Evolutionary conservation across 1,140 invertebrate genomes (phyloP).

Genomic region (Neocloeon triangulifer): DNA sequence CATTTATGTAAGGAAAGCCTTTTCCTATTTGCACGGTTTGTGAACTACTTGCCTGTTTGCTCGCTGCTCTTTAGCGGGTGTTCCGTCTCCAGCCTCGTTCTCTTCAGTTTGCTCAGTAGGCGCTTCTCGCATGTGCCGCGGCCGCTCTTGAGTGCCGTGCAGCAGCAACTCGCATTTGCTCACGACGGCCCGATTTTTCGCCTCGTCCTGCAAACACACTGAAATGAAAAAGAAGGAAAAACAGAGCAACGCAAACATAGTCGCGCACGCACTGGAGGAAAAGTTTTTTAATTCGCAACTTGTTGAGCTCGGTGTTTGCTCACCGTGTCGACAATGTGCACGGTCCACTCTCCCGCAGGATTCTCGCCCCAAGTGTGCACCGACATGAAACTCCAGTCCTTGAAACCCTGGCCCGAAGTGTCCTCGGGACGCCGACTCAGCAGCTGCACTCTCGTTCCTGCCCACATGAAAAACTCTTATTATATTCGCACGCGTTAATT

Average conservation of each 20-base stretch:
- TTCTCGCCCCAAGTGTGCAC: slow-evolving; percentile 83
- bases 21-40: too few relatives aligned
- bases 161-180: slow-evolving; percentile 29
- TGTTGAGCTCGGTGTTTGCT: slow-evolving; percentile 8
- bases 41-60: too few relatives aligned
- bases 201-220: too few relatives aligned
- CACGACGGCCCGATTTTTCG: slow-evolving; percentile 23
- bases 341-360: slow-evolving; percentile 47
- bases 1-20: too few relatives aligned
- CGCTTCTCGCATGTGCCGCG: slow-evolving; percentile 34
- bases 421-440: slow-evolving; percentile 47
- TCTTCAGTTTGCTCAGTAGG: too few relatives aligned
- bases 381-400: slow-evolving; percentile 71
- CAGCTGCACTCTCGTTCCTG: slow-evolving; percentile 44
- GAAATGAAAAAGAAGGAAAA: slow-evolving; percentile 17
- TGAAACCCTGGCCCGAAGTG: slow-evolving; percentile 42
- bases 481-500: background rate
- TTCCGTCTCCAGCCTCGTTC: too few relatives aligned
- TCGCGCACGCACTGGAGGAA: background rate
- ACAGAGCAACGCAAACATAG: slow-evolving; percentile 2
- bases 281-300: slow-evolving; percentile 4
- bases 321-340: slow-evolving; percentile 37
- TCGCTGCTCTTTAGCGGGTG: too few relatives aligned
- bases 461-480: background rate
- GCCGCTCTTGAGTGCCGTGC: slow-evolving; percentile 41